phyloP scores from a whole-genome alignment of 2,888 invertebrate genomes.

The Torymus texanus region DNA sequence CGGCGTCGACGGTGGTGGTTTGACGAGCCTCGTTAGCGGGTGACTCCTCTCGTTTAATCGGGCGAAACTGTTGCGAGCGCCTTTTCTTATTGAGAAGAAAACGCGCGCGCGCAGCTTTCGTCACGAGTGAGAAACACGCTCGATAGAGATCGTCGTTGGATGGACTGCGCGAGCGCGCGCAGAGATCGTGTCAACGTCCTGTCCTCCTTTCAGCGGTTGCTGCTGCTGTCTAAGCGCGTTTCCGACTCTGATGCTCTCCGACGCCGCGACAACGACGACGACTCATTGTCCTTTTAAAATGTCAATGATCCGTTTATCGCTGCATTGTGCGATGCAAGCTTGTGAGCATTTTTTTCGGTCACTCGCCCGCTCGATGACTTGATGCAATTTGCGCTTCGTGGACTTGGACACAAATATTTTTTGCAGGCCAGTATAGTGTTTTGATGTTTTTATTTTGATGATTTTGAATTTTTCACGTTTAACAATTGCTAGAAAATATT shows the following conservation, averaged over 20 bases:
- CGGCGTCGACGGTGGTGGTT: not conserved
- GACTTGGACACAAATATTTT: too few relatives aligned
- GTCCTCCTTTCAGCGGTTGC: conserved; percentile 29
- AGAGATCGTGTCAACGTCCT: conserved; percentile 46
- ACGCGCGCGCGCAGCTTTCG: not conserved
- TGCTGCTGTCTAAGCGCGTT: not conserved
- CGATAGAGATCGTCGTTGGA: conserved; percentile 16
- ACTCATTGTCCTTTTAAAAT: conserved; percentile 27
- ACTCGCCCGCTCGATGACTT: too few relatives aligned
- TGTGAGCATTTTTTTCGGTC: too few relatives aligned
- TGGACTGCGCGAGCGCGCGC: not conserved
- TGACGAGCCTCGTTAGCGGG: conserved; percentile 8
- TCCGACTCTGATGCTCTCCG: conserved; percentile 8
- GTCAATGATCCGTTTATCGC: conserved; percentile 11
- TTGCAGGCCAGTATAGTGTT: too few relatives aligned
- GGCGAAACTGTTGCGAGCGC: conserved; percentile 3
- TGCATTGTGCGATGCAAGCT: not conserved
- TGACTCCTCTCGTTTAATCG: not conserved
- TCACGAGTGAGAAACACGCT: conserved; percentile 11
- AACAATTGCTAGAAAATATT: too few relatives aligned
- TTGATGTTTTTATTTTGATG: too few relatives aligned
- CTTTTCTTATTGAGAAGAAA: conserved; percentile 7
- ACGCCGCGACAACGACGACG: not conserved
- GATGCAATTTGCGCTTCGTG: too few relatives aligned
- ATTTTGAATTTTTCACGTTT: too few relatives aligned